Conservation (phyloP, 2,888 invertebrate genomes). For the Drosophila leonis region DNA sequence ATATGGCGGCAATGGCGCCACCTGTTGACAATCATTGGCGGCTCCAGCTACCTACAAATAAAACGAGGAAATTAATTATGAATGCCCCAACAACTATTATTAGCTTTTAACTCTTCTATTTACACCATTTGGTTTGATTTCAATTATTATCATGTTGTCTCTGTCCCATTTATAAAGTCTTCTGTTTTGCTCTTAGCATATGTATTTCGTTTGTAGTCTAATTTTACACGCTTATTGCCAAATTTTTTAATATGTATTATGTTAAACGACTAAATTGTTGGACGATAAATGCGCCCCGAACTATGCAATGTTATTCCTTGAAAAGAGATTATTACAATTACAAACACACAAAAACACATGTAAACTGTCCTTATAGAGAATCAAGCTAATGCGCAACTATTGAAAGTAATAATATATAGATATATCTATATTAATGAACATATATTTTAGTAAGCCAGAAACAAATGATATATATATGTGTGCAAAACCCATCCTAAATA, state of each 20-base stretch:
- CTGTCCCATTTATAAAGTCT: conserved; percentile 44
- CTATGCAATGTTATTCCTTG: conserved; percentile 82
- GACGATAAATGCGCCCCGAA: conserved; percentile 66
- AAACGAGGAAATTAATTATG: not conserved
- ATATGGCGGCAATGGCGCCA: conserved; percentile 70
- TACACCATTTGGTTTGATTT: conserved; percentile 16
- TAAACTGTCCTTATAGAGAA: conserved; percentile 50
- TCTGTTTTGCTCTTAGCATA: conserved; percentile 49
- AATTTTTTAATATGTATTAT: conserved; percentile 72
- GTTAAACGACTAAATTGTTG: conserved; percentile 75
- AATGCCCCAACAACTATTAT: conserved; percentile 42
- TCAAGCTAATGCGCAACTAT: conserved; percentile 50
- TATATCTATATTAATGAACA: conserved; percentile 40
- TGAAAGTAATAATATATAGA: conserved; percentile 46
- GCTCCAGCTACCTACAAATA: conserved; percentile 29
- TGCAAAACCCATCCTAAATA: conserved; percentile 71
- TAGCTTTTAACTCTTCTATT: conserved; percentile 29
- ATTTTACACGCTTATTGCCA: conserved; percentile 80
- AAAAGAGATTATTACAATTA: conserved; percentile 81
- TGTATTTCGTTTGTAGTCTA: conserved; percentile 72
- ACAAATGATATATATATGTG: conserved; percentile 57
- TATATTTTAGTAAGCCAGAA: conserved; percentile 78
- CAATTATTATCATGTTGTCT: conserved; percentile 38
- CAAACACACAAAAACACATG: conserved; percentile 44
- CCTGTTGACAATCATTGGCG: conserved; percentile 71